Evolutionary conservation across 1,140 invertebrate species (phyloP), one percentile per base, ranked within the genome.

Genomic region (Drosophila biarmipes): DNA sequence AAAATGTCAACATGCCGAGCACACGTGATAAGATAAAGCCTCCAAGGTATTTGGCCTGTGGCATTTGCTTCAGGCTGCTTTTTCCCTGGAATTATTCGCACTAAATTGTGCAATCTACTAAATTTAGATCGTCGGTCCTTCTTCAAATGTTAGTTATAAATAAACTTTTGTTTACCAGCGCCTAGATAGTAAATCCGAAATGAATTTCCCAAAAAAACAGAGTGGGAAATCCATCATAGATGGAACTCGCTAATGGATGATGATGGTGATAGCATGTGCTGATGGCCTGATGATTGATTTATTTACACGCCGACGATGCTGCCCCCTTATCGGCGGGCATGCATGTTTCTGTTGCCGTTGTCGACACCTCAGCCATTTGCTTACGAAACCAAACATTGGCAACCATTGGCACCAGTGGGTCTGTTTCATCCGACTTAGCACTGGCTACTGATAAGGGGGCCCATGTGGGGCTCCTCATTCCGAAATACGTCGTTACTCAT

Each of bases 211-310:
- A 35, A 12, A 53, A 49, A n/a, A n/a, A 31, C n/a, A n/a, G n/a
- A 0, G 4, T 3, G 11, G 46, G 46, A 49, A 68, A 69, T 69
- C 49, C 66, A 69, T 69, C 62, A 69, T 31, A 17, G 6, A 15
- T 69, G 61, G 5, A 27, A 63, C 15, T 21, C 34, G 51, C 63
- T 69, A 55, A 69, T 69, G 63, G 63, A 55, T 40, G 48, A 46
- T 38, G 35, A 27, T 38, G 57, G 15, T 12, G 7, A 61, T 61
- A 52, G 31, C 57, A 51, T 51, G 14, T 15, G 48, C 53, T 55
- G 52, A 51, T 56, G 55, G 12, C 14, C 58, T 31, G 73, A 38
- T 74, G 81, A 81, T 74, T 77, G 82, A 85, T 85, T 87, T 78
- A 78, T 85, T 87, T 69, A 78, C 62, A 48, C 48, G 15, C 17